phyloP scores from a whole-genome alignment of 2,797 vertebrate genomes.

The Hozukius guyotensis region DNA sequence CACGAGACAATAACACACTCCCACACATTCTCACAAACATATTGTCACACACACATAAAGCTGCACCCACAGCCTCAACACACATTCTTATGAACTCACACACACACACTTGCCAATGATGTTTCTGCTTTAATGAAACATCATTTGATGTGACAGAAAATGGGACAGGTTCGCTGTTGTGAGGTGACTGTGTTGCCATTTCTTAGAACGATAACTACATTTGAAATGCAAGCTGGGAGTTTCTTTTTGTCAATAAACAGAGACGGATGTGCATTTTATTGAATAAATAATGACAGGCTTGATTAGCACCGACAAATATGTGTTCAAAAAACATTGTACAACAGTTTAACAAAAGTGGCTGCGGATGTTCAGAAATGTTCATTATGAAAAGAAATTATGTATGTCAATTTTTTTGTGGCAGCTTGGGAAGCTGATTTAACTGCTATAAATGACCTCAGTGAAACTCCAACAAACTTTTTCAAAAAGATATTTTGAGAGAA shows the following conservation, averaged over 20 bases:
- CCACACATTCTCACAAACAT: slow-evolving; percentile 35
- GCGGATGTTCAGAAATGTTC: too few species aligned
- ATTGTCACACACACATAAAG: slow-evolving; percentile 22
- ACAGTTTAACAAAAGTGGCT: background rate
- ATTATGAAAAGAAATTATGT: too few species aligned
- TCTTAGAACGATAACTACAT: background rate
- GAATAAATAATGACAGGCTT: background rate
- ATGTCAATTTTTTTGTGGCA: too few species aligned
- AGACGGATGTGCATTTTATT: background rate
- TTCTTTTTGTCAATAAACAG: background rate
- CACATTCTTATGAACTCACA: background rate
- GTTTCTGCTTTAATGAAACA: background rate
- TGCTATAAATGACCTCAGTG: too few species aligned
- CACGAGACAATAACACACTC: slow-evolving; percentile 59
- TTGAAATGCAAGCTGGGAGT: background rate
- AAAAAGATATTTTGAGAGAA: too few species aligned
- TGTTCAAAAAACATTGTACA: background rate
- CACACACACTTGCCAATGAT: background rate
- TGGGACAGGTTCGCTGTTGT: background rate
- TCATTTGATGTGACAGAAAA: background rate
- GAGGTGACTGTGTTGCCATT: background rate
- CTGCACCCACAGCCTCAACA: background rate
- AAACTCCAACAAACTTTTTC: too few species aligned
- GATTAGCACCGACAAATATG: background rate
- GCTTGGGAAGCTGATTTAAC: too few species aligned